These are phyloP conservation scores for Penaeus indicus DNA, from an alignment of 1,140 invertebrate genomes.

Conservation along the genomic window DNA sequence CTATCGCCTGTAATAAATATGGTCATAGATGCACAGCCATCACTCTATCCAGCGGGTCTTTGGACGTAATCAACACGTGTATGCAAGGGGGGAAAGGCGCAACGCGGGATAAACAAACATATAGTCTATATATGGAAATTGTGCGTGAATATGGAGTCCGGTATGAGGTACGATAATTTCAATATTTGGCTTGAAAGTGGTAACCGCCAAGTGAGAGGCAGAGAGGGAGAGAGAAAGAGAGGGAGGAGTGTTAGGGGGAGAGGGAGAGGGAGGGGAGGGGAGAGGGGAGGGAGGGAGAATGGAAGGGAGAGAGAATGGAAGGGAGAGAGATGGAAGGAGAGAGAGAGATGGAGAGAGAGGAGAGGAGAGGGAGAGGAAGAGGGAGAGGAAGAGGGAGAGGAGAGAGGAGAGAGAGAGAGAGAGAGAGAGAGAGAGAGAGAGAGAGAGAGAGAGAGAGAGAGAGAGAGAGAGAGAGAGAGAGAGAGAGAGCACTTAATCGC, in stretches of 20 bases:
- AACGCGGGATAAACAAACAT: too few species aligned
- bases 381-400: background rate
- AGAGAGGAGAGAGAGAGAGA: constrained; percentile 8
- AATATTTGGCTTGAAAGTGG: too few species aligned
- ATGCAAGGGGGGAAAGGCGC: too few species aligned
- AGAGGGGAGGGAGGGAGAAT: background rate
- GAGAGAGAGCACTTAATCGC: background rate
- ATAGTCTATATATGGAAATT: too few species aligned
- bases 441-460: background rate
- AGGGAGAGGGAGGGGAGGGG: background rate
- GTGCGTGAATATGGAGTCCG: too few species aligned
- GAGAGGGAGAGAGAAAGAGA: background rate
- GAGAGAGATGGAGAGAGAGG: background rate
- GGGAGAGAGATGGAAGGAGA: background rate
- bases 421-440: constrained; percentile 1
- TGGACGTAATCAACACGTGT: too few species aligned
- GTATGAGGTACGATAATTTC: too few species aligned
- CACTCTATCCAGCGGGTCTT: too few species aligned
- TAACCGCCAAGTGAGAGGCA: too few species aligned
- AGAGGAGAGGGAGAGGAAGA: background rate
- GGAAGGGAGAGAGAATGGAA: background rate
- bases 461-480: background rate
- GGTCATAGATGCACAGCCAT: too few species aligned
- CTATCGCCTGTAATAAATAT: too few species aligned
- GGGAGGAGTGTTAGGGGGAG: background rate